These are phyloP conservation scores for Labeo catla DNA, from an alignment of 2,113 vertebrate genomes.

Conservation along the genomic window DNA sequence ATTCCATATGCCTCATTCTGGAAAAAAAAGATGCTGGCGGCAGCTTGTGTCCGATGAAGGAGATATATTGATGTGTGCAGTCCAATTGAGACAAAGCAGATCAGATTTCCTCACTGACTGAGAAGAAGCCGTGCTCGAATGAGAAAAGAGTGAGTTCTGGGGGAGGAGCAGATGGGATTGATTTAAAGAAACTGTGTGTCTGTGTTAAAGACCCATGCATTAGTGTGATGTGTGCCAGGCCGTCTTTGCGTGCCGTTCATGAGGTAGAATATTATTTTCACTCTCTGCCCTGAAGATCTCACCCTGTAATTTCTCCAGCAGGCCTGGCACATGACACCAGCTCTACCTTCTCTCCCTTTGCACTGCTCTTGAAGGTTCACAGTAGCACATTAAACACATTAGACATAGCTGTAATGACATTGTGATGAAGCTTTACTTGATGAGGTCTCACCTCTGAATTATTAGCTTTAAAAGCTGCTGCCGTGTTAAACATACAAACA, in stretches of 20 bases:
- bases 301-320: background rate
- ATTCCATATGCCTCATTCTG: background rate
- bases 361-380: background rate
- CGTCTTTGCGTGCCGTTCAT: background rate
- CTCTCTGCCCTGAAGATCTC: background rate
- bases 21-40: background rate
- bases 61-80: background rate
- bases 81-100: background rate
- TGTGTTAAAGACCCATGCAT: background rate
- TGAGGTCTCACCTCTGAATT: background rate
- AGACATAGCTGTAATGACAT: background rate
- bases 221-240: background rate
- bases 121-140: background rate
- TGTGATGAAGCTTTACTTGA: background rate
- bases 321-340: conserved; percentile 1
- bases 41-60: background rate
- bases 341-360: background rate
- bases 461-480: background rate
- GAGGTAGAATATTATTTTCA: conserved; percentile 4
- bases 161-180: conserved; percentile 15
- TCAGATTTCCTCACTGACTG: conserved; percentile 9
- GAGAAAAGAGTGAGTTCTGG: background rate
- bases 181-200: conserved; percentile 3
- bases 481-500: background rate
- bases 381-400: background rate